Evolutionary conservation across 2,797 vertebrate species (phyloP), one percentile per base, ranked within the genome.

Genomic region (Cryptoprocta ferox): DNA sequence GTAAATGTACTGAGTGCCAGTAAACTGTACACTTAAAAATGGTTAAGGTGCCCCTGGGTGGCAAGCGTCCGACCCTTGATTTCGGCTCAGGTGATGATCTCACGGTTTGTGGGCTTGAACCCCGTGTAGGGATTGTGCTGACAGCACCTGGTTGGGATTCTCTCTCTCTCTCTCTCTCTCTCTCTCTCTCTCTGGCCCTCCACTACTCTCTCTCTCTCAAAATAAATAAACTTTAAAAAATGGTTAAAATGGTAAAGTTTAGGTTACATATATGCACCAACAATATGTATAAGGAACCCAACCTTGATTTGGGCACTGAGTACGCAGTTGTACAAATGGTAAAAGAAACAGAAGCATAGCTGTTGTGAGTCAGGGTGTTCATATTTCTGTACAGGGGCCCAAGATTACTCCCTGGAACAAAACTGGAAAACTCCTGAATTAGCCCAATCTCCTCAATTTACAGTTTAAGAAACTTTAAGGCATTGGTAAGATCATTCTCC

Each of bases 341-440:
- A 70, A 56, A 42, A 79, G 32, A 48, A 82, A 59, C 10, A 13
- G 48, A 39, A 35, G 1, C 21, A 50, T 35, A 37, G 14, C 26
- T 48, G 26, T 15, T 15, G 1, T 3, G 37, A 37, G 32, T 30
- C 48, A 4, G 0, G 24, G n/a, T 10, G 4, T 3, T 32, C 30
- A 15, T 10, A 4, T 19, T 83, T 35, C 24, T 50, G 18, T 2
- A 7, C 1, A 12, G 16, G 5, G 42, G 5, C 11, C 65, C 0
- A 0, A 30, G 19, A 9, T 21, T 0, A 21, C 59, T 39, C 50
- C 26, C 19, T 14, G 10, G 68, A 87, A 37, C 7, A 39, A 91
- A 82, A 35, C 0, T 5, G 59, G 48, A 39, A 80, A 91, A 91
- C 42, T 45, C 42, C 4, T n/a, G 11, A 30, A 70, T 48, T 37